Evolutionary conservation across 2,113 vertebrate species (phyloP).

Genomic region (Ceuthmochares aereus): DNA sequence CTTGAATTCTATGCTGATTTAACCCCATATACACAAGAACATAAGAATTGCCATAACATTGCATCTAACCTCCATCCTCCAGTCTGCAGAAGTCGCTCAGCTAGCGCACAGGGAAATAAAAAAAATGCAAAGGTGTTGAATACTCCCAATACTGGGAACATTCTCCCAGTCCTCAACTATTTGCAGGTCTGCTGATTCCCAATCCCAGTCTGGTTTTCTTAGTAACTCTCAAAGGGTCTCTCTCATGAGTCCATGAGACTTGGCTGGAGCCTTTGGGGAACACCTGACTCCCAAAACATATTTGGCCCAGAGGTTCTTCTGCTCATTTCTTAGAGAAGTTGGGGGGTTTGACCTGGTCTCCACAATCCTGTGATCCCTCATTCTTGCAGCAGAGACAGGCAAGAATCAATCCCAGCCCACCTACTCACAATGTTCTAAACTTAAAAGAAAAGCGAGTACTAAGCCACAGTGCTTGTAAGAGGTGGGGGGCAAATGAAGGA

Average conservation of each 20-base stretch:
- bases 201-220: not conserved
- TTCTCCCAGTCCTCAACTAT: not conserved
- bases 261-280: not conserved
- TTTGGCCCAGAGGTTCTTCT: not conserved
- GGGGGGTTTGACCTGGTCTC: not conserved
- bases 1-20: not conserved
- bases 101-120: not conserved
- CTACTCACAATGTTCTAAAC: not conserved
- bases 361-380: not conserved
- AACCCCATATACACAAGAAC: not conserved
- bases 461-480: slow-evolving; percentile 30
- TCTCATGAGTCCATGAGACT: not conserved
- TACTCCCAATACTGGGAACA: not conserved
- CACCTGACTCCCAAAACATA: not conserved
- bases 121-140: not conserved
- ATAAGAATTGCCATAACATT: not conserved
- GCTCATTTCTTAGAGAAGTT: not conserved
- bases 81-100: not conserved
- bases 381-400: not conserved
- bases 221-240: not conserved
- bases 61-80: not conserved
- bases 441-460: slow-evolving; percentile 1
- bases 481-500: slow-evolving; percentile 19
- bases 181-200: not conserved
- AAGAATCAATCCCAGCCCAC: not conserved